These are phyloP conservation scores for Tympanoctomys barrerae DNA, from an alignment of 2,797 vertebrate genomes.

Conservation along the genomic window DNA sequence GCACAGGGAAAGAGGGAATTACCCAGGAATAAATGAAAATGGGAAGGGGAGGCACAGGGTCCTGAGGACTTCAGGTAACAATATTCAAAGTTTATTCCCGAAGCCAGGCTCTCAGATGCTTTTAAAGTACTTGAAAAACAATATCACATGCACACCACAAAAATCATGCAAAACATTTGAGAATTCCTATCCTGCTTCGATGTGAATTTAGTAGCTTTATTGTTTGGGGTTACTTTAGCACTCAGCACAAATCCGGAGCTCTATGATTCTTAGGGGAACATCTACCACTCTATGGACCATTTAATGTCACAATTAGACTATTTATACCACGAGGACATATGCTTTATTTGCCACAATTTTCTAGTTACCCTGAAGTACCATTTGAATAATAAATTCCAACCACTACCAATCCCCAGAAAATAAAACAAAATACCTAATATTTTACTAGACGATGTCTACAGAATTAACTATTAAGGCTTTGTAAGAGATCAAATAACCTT, in stretches of 20 bases:
- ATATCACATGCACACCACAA: conserved; percentile 32
- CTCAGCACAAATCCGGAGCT: conserved; percentile 84
- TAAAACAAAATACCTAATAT: conserved; percentile 61
- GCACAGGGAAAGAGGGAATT: not conserved
- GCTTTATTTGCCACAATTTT: conserved; percentile 73
- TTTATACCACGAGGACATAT: conserved; percentile 60
- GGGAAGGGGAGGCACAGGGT: not conserved
- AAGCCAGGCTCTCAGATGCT: conserved; percentile 24
- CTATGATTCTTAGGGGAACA: conserved; percentile 81
- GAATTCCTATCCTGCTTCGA: conserved; percentile 70
- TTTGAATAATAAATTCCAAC: conserved; percentile 81
- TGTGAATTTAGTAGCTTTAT: conserved; percentile 81
- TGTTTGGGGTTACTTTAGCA: conserved; percentile 82
- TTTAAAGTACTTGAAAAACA: conserved; percentile 68
- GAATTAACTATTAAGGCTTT: not conserved
- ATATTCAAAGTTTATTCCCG: not conserved
- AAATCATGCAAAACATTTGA: conserved; percentile 61
- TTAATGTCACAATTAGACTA: conserved; percentile 81
- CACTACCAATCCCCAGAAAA: conserved; percentile 60
- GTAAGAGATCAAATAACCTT: conserved; percentile 66
- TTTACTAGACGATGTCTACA: conserved; percentile 71
- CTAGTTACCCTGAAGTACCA: conserved; percentile 64
- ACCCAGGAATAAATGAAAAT: not conserved
- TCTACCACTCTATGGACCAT: conserved; percentile 50
- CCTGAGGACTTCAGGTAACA: not conserved